These are phyloP conservation scores for Drosophila silvestris DNA, from an alignment of 2,888 invertebrate species.

Conservation along the genomic window DNA sequence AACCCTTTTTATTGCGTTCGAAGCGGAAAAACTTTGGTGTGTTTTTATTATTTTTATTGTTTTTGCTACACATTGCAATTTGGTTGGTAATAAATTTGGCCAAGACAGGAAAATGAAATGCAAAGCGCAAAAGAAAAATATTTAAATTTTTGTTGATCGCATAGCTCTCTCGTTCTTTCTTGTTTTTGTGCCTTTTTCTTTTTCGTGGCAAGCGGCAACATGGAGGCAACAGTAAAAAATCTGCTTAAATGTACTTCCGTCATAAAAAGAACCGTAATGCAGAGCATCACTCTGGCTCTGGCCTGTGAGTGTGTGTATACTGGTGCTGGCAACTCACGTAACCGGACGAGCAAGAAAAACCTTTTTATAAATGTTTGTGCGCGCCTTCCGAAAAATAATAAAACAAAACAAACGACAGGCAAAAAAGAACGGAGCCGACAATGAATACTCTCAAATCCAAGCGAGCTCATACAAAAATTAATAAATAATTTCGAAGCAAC, in stretches of 20 bases:
- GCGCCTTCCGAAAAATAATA: conserved; percentile 74
- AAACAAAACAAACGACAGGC: conserved; percentile 59
- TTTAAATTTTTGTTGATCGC: conserved; percentile 71
- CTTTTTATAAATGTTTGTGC: conserved; percentile 73
- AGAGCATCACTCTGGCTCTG: conserved; percentile 35
- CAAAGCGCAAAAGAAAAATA: conserved; percentile 55
- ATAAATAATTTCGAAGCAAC: conserved; percentile 26
- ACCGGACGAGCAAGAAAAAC: conserved; percentile 72
- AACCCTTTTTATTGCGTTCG: conserved; percentile 47
- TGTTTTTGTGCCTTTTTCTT: conserved; percentile 14
- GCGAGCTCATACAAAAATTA: conserved; percentile 23
- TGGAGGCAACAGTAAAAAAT: conserved; percentile 56
- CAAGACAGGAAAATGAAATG: conserved; percentile 62
- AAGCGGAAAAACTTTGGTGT: conserved; percentile 16
- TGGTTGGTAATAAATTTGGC: conserved; percentile 70
- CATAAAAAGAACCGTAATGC: conserved; percentile 79
- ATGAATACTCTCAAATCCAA: conserved; percentile 51
- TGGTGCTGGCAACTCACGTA: conserved; percentile 60
- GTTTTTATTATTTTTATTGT: conserved; percentile 5
- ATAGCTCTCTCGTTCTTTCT: conserved; percentile 15
- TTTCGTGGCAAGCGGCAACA: conserved; percentile 31
- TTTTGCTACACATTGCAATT: conserved; percentile 47
- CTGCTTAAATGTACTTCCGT: conserved; percentile 79
- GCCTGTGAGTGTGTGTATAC: conserved; percentile 2
- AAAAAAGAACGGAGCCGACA: conserved; percentile 11